Percentiles rank a stretch among this genome's conserved stretches.
These are phyloP conservation scores for Trachemys scripta DNA, from an alignment of 2,113 vertebrate species.

Conservation along the genomic window DNA sequence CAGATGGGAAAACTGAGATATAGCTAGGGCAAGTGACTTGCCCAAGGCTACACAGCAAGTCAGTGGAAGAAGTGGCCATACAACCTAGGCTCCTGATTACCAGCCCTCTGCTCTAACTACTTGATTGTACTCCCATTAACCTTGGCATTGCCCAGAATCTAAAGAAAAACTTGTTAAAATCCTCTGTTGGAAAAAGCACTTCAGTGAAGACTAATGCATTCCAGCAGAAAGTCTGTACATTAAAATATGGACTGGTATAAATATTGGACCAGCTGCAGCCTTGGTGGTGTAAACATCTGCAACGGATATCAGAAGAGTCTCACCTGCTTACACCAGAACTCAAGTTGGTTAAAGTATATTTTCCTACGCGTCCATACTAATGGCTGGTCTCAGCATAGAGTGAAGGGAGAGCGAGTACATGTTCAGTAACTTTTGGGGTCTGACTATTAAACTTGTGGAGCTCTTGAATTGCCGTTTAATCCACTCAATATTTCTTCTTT, in stretches of 20 bases:
- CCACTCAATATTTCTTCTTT: neutral
- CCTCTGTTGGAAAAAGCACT: neutral
- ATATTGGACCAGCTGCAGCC: neutral
- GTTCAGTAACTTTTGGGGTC: neutral
- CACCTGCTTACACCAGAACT: neutral
- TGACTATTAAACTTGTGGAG: neutral
- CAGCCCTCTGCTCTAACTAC: neutral
- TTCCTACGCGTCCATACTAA: neutral
- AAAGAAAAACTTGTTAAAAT: neutral
- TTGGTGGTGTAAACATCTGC: neutral
- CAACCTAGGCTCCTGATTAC: neutral
- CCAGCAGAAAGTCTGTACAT: neutral
- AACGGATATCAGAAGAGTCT: neutral
- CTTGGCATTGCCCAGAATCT: neutral
- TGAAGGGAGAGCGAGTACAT: neutral
- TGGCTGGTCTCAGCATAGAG: neutral
- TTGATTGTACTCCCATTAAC: neutral
- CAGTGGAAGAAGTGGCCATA: neutral
- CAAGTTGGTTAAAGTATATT: neutral
- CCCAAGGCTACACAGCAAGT: neutral
- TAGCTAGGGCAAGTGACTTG: neutral
- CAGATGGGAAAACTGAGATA: neutral
- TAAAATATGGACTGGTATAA: neutral
- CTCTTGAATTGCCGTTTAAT: neutral
- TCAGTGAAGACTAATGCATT: rapidly evolving